phyloP scores from a whole-genome alignment of 2,888 invertebrate genomes.

The Epsilonema sp. region DNA sequence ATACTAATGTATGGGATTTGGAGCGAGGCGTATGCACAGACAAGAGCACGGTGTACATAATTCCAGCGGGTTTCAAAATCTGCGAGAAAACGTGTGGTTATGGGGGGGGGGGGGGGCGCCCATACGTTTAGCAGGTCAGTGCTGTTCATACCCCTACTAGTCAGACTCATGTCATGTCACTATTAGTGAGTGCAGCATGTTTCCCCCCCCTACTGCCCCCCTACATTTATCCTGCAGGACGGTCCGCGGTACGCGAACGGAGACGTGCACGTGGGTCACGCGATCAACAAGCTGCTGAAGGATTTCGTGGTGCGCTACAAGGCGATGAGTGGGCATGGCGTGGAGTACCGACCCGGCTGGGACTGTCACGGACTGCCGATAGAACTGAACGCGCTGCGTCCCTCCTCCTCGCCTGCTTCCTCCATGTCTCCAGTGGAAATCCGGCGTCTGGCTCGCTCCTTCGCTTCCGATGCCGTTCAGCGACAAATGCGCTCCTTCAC shows the following conservation, averaged over 20 bases:
- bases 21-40: too few relatives aligned
- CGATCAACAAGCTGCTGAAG: slow-evolving; percentile 94
- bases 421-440: too few relatives aligned
- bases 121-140: too few relatives aligned
- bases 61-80: too few relatives aligned
- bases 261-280: slow-evolving; percentile 84
- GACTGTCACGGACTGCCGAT: slow-evolving; percentile 98
- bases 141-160: too few relatives aligned
- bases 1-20: too few relatives aligned
- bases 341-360: slow-evolving; percentile 85
- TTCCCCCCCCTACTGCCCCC: too few relatives aligned
- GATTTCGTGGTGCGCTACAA: slow-evolving; percentile 69
- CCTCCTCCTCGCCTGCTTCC: background rate
- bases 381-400: slow-evolving; percentile 62
- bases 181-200: background rate
- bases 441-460: slow-evolving; percentile 44
- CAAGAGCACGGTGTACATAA: too few relatives aligned
- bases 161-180: too few relatives aligned
- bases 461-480: slow-evolving; percentile 53
- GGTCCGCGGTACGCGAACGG: slow-evolving; percentile 99
- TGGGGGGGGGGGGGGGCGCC: too few relatives aligned
- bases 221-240: slow-evolving; percentile 50
- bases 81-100: too few relatives aligned
- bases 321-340: slow-evolving; percentile 50
- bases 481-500: slow-evolving; percentile 28